Evolutionary conservation across 2,797 vertebrate genomes (phyloP), one percentile per base, ranked within the genome.

Genomic region (Mormyrus proboscirostris): DNA sequence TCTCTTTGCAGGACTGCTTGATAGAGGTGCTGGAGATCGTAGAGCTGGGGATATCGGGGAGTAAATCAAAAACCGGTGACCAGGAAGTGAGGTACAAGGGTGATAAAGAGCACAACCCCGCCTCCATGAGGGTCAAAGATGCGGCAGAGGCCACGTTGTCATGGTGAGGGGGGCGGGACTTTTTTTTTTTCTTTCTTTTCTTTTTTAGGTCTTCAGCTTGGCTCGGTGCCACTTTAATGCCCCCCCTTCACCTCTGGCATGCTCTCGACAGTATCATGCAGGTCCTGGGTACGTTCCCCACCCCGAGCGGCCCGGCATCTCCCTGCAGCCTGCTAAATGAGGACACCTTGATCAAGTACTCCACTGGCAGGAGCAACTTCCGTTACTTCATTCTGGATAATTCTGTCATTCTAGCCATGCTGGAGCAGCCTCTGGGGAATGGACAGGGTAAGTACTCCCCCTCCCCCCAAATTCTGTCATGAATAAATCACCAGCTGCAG

Each of bases 261-360:
- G 51, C 62, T 44, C 22, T 6, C 29, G 29, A 14, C 93, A 99
- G 98, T 93, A 99, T 99, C 93, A 99, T 99, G 98, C 98, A 99
- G 96, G 95, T 98, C 90, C 95, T 99, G 91, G 98, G 97, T 69
- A 97, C 98, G 7, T 99, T 99, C 94, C 98, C 98, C 83, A 98
- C 98, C 90, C 98, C 98, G 50, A 99, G 98, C 49, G 98, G 98
- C 59, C 97, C 98, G 19, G 96, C 98, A 38, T 99, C 98, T 92
- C 97, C 97, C 89, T 99, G 98, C 95, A 99, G 98, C 94, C 94
- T 99, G 89, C 97, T 99, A 90, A 99, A 99, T 91, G 98, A 99
- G 95, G 97, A 97, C 92, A 98, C 97, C 0, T 93, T 99, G 91
- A 98, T 99, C 91, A 97, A 97, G 91, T 98, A 97, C 88, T 96